phyloP scores from a whole-genome alignment of 2,113 vertebrate species.

The Nothoprocta perdicaria region DNA sequence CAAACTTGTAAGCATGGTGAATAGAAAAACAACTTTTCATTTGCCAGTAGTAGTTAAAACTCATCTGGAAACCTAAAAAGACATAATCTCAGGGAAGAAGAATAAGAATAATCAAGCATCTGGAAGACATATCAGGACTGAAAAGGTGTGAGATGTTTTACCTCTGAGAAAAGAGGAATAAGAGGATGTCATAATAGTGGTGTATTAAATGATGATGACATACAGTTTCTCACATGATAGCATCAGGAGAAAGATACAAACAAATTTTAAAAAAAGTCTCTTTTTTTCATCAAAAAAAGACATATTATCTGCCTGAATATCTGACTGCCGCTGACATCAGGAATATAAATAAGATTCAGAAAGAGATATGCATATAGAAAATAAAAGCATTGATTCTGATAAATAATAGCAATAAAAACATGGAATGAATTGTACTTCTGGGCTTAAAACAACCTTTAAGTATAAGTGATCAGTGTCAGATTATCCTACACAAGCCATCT shows the following conservation, averaged over 20 bases:
- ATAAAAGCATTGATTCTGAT: background rate
- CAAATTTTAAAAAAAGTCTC: background rate
- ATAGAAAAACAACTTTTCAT: background rate
- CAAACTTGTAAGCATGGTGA: background rate
- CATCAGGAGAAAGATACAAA: background rate
- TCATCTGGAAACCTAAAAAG: background rate
- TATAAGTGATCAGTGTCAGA: conserved; percentile 35
- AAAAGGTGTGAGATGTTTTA: conserved; percentile 34
- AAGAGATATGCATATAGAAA: background rate
- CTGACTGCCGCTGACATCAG: background rate
- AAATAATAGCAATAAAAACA: conserved; percentile 19
- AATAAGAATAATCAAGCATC: background rate
- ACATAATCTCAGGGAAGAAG: background rate
- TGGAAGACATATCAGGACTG: background rate
- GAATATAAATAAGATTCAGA: background rate
- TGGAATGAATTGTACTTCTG: conserved; percentile 12
- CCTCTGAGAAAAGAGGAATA: conserved; percentile 13
- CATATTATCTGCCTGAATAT: background rate
- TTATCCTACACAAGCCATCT: conserved; percentile 67
- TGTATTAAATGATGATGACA: background rate
- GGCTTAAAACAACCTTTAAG: conserved; percentile 52
- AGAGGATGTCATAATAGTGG: background rate
- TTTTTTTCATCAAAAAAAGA: background rate
- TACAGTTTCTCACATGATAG: background rate
- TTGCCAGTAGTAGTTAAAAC: background rate